Evolutionary conservation across 2,888 invertebrate species (phyloP).

Genomic region (Brachypterus glaber): DNA sequence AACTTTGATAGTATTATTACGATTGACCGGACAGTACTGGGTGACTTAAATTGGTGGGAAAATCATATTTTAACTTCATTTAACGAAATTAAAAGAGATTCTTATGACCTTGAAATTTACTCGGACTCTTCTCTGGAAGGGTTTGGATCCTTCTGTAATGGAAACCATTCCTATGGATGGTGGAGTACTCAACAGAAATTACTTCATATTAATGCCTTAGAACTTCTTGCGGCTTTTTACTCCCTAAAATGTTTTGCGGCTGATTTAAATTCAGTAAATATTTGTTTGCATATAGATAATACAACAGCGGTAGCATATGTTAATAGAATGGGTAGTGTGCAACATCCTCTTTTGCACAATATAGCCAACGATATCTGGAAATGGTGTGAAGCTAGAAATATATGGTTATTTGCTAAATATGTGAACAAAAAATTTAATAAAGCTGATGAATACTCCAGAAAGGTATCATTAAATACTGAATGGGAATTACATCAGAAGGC

Average conservation of each 20-base stretch:
- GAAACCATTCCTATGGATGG: slow-evolving; percentile 6
- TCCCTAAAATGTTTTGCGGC: slow-evolving; percentile 2
- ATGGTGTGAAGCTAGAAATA: slow-evolving; percentile 13
- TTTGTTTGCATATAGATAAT: slow-evolving; percentile 11
- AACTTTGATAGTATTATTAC: too few species aligned
- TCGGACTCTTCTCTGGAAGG: slow-evolving; percentile 7
- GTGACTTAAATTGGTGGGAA: slow-evolving; percentile 12
- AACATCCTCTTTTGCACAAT: neutral
- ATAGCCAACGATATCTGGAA: neutral
- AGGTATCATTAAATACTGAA: neutral
- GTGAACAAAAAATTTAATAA: slow-evolving; percentile 7
- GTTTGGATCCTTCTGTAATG: slow-evolving; percentile 7
- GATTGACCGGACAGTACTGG: too few species aligned
- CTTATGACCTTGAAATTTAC: slow-evolving; percentile 3
- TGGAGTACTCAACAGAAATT: slow-evolving; percentile 5
- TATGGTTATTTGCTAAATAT: slow-evolving; percentile 11
- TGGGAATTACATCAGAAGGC: neutral
- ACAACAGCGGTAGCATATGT: slow-evolving; percentile 7
- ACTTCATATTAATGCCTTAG: slow-evolving; percentile 8
- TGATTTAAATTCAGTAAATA: slow-evolving; percentile 2
- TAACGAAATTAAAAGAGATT: neutral
- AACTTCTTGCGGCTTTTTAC: slow-evolving; percentile 7
- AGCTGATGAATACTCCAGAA: neutral
- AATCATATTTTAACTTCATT: slow-evolving; percentile 2
- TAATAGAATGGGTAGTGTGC: slow-evolving; percentile 6